Percentiles rank a stretch among this genome's conserved stretches.
Conservation (phyloP, 1,140 invertebrate genomes). For the Bombus huntii region DNA sequence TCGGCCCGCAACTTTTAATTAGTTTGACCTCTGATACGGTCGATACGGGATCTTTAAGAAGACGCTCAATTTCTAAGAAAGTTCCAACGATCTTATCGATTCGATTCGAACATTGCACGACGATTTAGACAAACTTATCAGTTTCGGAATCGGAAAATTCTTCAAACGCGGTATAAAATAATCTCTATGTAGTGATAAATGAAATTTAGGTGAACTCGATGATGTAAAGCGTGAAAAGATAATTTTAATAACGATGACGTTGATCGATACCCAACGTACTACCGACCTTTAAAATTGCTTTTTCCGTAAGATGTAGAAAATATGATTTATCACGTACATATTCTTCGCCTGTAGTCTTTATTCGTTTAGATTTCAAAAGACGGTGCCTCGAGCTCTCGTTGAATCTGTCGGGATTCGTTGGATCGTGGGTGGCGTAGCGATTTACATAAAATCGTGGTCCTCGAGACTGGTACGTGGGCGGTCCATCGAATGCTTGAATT, state of each 20-base stretch:
- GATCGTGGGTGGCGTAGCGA: constrained; percentile 20
- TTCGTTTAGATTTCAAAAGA: background rate
- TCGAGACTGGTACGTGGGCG: constrained; percentile 20
- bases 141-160: too few relatives aligned
- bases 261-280: too few relatives aligned
- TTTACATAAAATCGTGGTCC: constrained; percentile 28
- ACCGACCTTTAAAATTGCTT: too few relatives aligned
- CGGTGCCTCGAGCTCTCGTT: background rate
- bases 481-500: background rate
- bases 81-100: background rate
- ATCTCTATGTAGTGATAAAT: too few relatives aligned
- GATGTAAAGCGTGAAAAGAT: too few relatives aligned
- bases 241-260: too few relatives aligned
- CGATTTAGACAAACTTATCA: too few relatives aligned
- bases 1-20: constrained; percentile 8
- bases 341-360: background rate
- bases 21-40: background rate
- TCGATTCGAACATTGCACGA: background rate
- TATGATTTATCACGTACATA: background rate
- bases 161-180: too few relatives aligned
- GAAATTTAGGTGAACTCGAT: too few relatives aligned
- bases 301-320: too few relatives aligned
- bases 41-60: background rate
- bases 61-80: background rate
- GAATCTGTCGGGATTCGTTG: background rate